phyloP scores from a whole-genome alignment of 2,113 vertebrate species.

The Oxyruncus cristatus region DNA sequence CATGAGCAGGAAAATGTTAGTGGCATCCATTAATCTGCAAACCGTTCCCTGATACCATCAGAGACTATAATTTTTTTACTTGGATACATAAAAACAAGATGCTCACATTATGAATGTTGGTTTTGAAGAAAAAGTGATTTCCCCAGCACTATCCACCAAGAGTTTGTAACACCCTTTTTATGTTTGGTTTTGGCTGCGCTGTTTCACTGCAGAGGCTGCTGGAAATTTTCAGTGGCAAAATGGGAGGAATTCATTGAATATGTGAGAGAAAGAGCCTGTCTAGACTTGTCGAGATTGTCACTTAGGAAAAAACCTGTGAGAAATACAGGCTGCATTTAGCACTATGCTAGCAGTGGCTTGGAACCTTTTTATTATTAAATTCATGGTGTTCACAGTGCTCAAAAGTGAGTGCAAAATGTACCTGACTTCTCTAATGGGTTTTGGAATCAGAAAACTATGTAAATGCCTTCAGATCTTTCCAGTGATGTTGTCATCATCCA shows the following conservation, averaged over 20 bases:
- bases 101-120: not conserved
- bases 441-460: conserved; percentile 35
- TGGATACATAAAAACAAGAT: not conserved
- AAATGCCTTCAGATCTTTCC: conserved; percentile 13
- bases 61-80: not conserved
- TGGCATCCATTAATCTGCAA: not conserved
- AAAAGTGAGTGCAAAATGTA: conserved; percentile 24
- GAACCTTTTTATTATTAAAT: conserved; percentile 26
- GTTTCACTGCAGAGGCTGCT: not conserved
- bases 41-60: not conserved
- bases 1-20: not conserved
- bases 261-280: not conserved
- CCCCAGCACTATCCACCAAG: not conserved
- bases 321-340: conserved; percentile 14
- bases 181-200: not conserved
- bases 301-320: not conserved
- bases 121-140: not conserved
- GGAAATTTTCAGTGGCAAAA: not conserved
- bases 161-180: not conserved
- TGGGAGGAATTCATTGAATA: not conserved
- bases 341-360: not conserved
- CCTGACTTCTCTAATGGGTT: conserved; percentile 29
- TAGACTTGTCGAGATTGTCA: not conserved
- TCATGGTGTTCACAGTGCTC: not conserved
- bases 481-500: conserved; percentile 32